phyloP scores from a whole-genome alignment of 2,888 invertebrate species.

The Acrocyrtus sp. region DNA sequence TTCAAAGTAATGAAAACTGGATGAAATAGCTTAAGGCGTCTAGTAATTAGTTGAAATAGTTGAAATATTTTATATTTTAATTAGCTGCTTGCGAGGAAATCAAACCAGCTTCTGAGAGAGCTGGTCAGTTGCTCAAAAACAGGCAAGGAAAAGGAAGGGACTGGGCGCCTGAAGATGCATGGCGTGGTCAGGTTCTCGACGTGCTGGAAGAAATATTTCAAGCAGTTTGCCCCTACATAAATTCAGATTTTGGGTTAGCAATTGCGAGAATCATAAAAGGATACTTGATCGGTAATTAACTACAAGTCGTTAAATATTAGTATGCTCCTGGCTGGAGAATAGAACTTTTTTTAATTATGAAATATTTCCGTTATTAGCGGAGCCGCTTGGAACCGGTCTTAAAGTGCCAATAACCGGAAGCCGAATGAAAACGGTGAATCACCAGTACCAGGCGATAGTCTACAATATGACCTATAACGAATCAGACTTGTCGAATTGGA shows the following conservation, averaged over 20 bases:
- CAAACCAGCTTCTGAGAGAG: conserved; percentile 25
- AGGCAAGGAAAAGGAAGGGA: conserved; percentile 8
- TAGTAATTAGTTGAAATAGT: neutral
- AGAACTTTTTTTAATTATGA: neutral
- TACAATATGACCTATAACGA: conserved; percentile 17
- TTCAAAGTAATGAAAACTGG: conserved; percentile 20
- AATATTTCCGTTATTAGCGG: conserved; percentile 10
- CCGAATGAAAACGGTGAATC: neutral
- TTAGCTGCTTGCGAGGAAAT: conserved; percentile 19
- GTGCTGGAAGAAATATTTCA: conserved; percentile 27
- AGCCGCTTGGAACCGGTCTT: conserved; percentile 21
- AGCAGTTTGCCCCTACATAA: conserved; percentile 29
- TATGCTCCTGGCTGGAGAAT: neutral
- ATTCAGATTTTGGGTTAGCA: conserved; percentile 3
- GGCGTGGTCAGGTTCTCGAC: conserved; percentile 32
- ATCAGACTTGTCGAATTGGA: neutral
- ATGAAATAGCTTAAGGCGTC: too few species aligned
- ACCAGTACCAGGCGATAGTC: neutral
- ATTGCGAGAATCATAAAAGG: conserved; percentile 39
- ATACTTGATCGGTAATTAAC: conserved; percentile 25
- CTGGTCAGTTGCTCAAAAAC: conserved; percentile 18
- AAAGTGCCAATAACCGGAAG: conserved; percentile 10
- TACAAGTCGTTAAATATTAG: neutral
- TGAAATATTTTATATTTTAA: neutral
- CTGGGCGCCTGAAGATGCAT: conserved; percentile 14